A percentile compares a stretch with the other conserved stretches of the same genome.
Evolutionary conservation across 2,113 vertebrate species (phyloP).

Genomic region (Mirza zaza): DNA sequence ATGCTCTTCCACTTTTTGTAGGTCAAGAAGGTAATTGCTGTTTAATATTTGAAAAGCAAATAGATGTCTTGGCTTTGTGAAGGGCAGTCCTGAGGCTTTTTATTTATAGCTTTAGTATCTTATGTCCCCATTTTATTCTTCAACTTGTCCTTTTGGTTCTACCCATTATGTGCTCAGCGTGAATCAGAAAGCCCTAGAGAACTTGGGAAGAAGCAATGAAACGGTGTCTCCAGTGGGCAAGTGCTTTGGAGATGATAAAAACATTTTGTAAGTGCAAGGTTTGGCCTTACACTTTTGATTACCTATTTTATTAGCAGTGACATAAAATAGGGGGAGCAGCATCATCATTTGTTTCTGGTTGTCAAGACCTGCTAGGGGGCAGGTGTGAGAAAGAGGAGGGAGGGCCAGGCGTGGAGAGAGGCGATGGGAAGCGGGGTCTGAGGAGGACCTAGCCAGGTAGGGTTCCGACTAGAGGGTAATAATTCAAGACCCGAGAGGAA

Average conservation of each 20-base stretch:
- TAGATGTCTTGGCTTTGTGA: not conserved
- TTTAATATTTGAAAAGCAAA: constrained; percentile 57
- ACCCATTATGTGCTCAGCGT: not conserved
- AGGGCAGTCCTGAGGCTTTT: not conserved
- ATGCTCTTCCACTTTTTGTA: not conserved
- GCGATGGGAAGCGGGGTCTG: not conserved
- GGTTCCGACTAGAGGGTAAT: not conserved
- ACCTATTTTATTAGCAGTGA: not conserved
- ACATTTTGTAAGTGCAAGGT: not conserved
- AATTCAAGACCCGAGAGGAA: not conserved
- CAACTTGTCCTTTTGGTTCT: not conserved
- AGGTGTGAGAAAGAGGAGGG: not conserved
- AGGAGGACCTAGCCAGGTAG: not conserved
- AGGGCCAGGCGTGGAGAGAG: not conserved
- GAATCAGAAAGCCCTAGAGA: not conserved
- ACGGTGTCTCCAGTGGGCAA: not conserved
- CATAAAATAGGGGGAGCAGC: not conserved
- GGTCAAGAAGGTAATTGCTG: constrained; percentile 2
- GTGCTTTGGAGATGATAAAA: not conserved
- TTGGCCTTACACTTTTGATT: not conserved
- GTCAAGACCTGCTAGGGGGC: not conserved
- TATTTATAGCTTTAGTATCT: not conserved
- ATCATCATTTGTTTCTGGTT: not conserved
- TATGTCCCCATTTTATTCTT: not conserved
- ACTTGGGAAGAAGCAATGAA: not conserved